Base-by-base conservation (phyloP, 92 coral and sea anemone species). In the Porites evermanni region DNA sequence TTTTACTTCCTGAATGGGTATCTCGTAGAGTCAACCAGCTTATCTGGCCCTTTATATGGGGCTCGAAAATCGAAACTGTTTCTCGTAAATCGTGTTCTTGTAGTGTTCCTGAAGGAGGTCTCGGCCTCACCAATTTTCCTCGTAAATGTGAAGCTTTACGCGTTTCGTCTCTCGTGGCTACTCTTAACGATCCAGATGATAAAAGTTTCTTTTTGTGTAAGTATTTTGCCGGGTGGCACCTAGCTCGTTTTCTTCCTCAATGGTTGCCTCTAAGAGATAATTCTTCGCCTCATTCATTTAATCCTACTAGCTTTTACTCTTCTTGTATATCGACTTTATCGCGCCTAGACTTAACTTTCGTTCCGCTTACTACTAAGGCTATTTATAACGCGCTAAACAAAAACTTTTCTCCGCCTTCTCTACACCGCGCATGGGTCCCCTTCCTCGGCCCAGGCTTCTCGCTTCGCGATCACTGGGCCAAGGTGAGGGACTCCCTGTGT, bases 11-110 rank as follows among this genome's bases (percentile, higher is more conserved):
- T 2, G 21, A 21, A 24, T 65, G 77, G 61, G 89, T 86, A 0
- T 0, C 50, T 3, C 18, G 18, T 0, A 53, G 26, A 3, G 4
- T 16, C 3, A 58, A 86, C 18, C 4, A 16, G 0, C 18, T 80
- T 0, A 32, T 79, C 7, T 86, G 83, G 84, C 86, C 86, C 29
- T 86, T 86, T 17, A 17, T 86, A 0, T 86, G 90, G 86, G 82
- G 78, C 0, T 53, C 71, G 18, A 54, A 12, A 1, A 79, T 70
- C 1, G 86, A 86, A 68, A 53, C 64, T 3, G 85, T 86, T 0
- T n/a, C 26, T 23, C 16, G 87, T 0, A 54, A 54, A 6, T n/a
- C 72, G 1, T 9, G 11, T 7, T 9, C 1, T 6, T 54, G 60
- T 12, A 9, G 12, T 9, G 60, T 54, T 1, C 2, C 13, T 3